Conservation (phyloP, 2,888 invertebrate species). For the Diarsia brunnea region DNA sequence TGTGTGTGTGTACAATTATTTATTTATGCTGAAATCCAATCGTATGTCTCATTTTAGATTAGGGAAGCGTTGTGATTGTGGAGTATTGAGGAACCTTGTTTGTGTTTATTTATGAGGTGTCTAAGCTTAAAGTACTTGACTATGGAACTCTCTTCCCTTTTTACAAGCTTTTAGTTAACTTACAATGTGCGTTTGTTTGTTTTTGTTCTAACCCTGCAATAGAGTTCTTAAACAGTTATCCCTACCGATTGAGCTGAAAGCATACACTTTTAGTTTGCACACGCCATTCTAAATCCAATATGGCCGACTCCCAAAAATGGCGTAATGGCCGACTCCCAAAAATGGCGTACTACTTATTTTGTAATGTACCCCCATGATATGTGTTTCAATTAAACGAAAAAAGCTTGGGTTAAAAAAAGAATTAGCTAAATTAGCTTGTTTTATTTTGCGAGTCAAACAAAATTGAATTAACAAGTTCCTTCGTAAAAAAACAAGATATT, state of each 20-base stretch:
- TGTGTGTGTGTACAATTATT: conserved; percentile 27
- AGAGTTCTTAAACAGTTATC: too few species aligned
- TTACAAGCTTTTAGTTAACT: background rate
- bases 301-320: too few species aligned
- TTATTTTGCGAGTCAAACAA: background rate
- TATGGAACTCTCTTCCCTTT: background rate
- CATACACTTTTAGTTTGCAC: too few species aligned
- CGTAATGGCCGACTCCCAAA: too few species aligned
- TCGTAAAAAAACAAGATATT: background rate
- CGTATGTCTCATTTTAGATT: conserved; percentile 26
- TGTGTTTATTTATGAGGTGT: background rate
- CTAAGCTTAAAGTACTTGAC: background rate
- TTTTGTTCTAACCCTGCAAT: too few species aligned
- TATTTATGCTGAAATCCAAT: conserved; percentile 38
- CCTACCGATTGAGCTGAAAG: too few species aligned
- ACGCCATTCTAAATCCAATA: too few species aligned
- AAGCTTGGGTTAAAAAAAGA: background rate
- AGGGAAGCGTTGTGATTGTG: conserved; percentile 8
- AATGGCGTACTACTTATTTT: too few species aligned
- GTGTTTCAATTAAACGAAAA: too few species aligned
- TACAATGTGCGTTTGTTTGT: too few species aligned
- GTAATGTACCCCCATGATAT: too few species aligned
- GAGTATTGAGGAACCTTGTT: background rate
- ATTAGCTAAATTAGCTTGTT: too few species aligned
- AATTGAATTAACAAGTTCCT: background rate